Evolutionary conservation across 92 coral and sea anemone species (phyloP).

Genomic region (Paramuricea clavata): DNA sequence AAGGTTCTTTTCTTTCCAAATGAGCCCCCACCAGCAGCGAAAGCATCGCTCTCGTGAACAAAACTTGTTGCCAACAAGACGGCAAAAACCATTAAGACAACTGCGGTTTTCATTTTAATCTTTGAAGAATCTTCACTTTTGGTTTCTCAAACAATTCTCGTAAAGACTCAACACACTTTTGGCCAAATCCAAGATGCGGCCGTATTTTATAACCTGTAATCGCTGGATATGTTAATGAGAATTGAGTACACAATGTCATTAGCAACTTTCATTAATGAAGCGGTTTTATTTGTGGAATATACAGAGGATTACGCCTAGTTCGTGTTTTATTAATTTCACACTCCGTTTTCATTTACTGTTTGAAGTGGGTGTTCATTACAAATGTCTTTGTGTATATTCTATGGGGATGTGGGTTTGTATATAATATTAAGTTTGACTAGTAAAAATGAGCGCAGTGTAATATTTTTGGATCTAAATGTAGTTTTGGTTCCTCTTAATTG

Average conservation of each 20-base stretch:
- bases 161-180: not conserved
- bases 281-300: not conserved
- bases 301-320: not conserved
- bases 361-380: not conserved
- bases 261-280: not conserved
- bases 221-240: not conserved
- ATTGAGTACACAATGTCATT: not conserved
- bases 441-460: not conserved
- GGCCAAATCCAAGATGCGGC: not conserved
- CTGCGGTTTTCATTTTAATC: constrained; percentile 14
- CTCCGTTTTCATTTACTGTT: not conserved
- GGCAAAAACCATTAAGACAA: constrained; percentile 12
- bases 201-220: not conserved
- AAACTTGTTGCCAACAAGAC: constrained; percentile 4
- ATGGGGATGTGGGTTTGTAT: not conserved
- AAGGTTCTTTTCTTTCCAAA: constrained; percentile 21
- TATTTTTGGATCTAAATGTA: no score
- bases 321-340: not conserved
- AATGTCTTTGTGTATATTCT: not conserved
- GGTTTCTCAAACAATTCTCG: not conserved
- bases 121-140: not conserved
- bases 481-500: no score
- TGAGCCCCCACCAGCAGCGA: constrained; percentile 23
- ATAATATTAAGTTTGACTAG: not conserved
- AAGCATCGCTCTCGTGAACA: constrained; percentile 27